phyloP scores from a whole-genome alignment of 2,888 invertebrate genomes.

The Scelioninae gen. 2 region DNA sequence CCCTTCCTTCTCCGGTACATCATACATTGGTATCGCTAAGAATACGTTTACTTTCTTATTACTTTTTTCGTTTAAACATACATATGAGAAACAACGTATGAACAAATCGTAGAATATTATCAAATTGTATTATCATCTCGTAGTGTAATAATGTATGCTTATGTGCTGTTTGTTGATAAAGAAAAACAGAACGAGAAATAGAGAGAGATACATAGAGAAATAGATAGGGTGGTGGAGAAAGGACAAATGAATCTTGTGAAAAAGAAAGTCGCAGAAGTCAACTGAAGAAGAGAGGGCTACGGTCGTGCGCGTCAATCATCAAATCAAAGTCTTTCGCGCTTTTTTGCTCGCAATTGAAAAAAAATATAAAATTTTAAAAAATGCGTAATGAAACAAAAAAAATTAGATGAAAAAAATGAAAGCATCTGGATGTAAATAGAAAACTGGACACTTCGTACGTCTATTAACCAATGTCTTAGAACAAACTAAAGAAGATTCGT shows the following conservation, averaged over 20 bases:
- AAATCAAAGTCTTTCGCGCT: slow-evolving; percentile 59
- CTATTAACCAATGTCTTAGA: slow-evolving; percentile 29
- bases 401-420: slow-evolving; percentile 17
- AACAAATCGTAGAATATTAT: slow-evolving; percentile 69
- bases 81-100: slow-evolving; percentile 70
- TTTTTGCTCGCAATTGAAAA: slow-evolving; percentile 17
- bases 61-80: slow-evolving; percentile 67
- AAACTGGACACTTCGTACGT: slow-evolving; percentile 21
- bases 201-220: slow-evolving; percentile 34
- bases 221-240: slow-evolving; percentile 21
- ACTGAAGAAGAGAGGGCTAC: slow-evolving; percentile 62
- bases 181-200: slow-evolving; percentile 45
- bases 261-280: slow-evolving; percentile 55
- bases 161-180: slow-evolving; percentile 66
- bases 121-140: slow-evolving; percentile 69
- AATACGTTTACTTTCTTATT: slow-evolving; percentile 70
- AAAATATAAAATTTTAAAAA: slow-evolving; percentile 1
- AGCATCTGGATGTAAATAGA: slow-evolving; percentile 21
- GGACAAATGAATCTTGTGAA: slow-evolving; percentile 42
- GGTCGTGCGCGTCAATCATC: slow-evolving; percentile 60
- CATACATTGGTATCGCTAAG: slow-evolving; percentile 75
- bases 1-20: slow-evolving; percentile 73
- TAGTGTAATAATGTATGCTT: slow-evolving; percentile 68
- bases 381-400: slow-evolving; percentile 16
- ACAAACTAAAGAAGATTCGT: slow-evolving; percentile 7